These are phyloP conservation scores for Paramuricea clavata DNA, from an alignment of 92 coral and sea anemone species.

Conservation along the genomic window DNA sequence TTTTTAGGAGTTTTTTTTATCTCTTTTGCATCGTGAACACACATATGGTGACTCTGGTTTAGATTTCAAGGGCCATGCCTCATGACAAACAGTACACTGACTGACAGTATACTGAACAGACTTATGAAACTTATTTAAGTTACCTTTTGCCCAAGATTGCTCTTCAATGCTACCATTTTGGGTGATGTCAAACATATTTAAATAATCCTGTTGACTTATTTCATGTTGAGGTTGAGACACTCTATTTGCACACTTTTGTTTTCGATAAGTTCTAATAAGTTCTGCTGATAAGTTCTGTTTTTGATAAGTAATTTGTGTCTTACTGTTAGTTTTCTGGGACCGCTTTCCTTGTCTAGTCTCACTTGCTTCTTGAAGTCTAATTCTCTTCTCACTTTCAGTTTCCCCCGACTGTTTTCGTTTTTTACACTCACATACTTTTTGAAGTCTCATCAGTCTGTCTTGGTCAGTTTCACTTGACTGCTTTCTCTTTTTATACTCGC, in stretches of 20 bases:
- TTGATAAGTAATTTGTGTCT: neutral
- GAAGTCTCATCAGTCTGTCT: too few relatives aligned
- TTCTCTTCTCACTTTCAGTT: conserved; percentile 7
- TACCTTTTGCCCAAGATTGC: neutral
- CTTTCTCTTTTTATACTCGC: neutral
- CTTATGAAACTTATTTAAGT: neutral
- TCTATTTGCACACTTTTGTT: conserved; percentile 9
- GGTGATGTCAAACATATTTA: too few relatives aligned
- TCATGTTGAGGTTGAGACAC: too few relatives aligned
- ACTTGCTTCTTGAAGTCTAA: conserved; percentile 17
- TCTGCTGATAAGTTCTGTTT: too few relatives aligned
- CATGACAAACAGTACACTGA: too few relatives aligned
- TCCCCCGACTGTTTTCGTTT: conserved; percentile 21
- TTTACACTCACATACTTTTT: neutral
- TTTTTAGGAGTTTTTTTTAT: conserved; percentile 52
- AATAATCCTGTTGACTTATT: too few relatives aligned
- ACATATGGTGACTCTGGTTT: conserved; percentile 59
- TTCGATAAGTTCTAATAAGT: too few relatives aligned
- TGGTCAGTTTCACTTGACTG: too few relatives aligned
- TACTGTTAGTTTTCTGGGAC: conserved; percentile 2
- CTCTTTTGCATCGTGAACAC: conserved; percentile 61
- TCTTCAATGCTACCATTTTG: neutral
- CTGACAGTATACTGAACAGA: too few relatives aligned
- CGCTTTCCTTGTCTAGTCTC: neutral
- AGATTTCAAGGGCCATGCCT: too few relatives aligned